Conservation (phyloP, 2,797 vertebrate genomes). For the Chiroxiphia lanceolata region DNA sequence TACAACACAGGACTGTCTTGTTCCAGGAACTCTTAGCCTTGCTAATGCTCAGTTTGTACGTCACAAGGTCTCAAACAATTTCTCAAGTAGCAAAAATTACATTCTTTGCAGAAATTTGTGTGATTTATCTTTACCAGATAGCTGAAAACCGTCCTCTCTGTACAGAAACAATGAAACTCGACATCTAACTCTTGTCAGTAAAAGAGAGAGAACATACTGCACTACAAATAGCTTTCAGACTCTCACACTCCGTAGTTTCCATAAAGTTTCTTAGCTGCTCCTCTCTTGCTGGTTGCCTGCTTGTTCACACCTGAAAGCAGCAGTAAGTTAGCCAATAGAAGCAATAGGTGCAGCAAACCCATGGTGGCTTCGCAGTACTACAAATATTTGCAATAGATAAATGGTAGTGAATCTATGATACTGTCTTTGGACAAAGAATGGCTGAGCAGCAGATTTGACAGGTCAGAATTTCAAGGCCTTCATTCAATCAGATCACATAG, state of each 20-base stretch:
- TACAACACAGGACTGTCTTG: neutral
- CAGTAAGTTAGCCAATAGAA: neutral
- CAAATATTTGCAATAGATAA: neutral
- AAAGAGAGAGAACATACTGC: neutral
- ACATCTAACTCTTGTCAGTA: neutral
- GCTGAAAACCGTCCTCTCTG: neutral
- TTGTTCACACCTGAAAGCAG: neutral
- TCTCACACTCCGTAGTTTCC: neutral
- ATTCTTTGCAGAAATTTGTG: neutral
- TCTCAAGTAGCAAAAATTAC: neutral
- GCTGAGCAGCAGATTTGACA: neutral
- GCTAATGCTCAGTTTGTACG: neutral
- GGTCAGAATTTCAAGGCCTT: neutral
- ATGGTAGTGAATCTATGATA: neutral
- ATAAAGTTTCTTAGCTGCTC: neutral
- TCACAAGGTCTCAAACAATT: neutral
- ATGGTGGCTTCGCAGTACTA: neutral
- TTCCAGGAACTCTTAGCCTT: neutral
- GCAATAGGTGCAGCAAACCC: neutral
- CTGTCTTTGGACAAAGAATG: neutral
- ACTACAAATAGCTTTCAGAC: neutral
- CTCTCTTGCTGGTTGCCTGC: neutral
- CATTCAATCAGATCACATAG: neutral
- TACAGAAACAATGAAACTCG: neutral
- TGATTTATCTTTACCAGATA: neutral